phyloP scores from a whole-genome alignment of 92 coral and sea anemone genomes.

The Porites evermanni region DNA sequence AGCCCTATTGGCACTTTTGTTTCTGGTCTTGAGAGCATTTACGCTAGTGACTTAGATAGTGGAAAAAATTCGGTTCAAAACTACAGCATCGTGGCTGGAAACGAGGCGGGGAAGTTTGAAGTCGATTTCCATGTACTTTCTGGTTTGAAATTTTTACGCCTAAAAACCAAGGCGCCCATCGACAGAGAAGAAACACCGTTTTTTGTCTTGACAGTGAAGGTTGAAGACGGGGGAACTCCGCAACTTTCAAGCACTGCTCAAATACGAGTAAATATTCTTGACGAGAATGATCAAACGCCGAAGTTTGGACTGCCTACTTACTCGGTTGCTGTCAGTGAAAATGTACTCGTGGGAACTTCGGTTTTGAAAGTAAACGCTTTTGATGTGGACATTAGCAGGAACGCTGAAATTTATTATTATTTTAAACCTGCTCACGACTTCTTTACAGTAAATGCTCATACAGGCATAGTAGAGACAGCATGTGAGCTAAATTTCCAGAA shows the following conservation, averaged over 20 bases:
- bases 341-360: conserved; percentile 76
- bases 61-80: conserved; percentile 73
- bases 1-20: conserved; percentile 76
- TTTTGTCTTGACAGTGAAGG: conserved; percentile 87
- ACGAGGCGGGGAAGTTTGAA: conserved; percentile 86
- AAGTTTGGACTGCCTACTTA: conserved; percentile 71
- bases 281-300: conserved; percentile 89
- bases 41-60: conserved; percentile 86
- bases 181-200: conserved; percentile 89
- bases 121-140: conserved; percentile 73
- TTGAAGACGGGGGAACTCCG: conserved; percentile 82
- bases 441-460: conserved; percentile 88
- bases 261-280: conserved; percentile 83
- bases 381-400: conserved; percentile 80
- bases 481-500: conserved; percentile 72
- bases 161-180: conserved; percentile 77
- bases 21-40: conserved; percentile 86
- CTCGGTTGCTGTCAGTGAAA: conserved; percentile 77
- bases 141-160: conserved; percentile 85
- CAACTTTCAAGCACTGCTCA: conserved; percentile 75
- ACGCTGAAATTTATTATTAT: conserved; percentile 85
- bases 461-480: conserved; percentile 87
- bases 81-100: conserved; percentile 87
- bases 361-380: conserved; percentile 86
- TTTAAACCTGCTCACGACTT: conserved; percentile 71